Conservation (phyloP, 2,797 vertebrate species). For the Sebastiscus albofasciatus region DNA sequence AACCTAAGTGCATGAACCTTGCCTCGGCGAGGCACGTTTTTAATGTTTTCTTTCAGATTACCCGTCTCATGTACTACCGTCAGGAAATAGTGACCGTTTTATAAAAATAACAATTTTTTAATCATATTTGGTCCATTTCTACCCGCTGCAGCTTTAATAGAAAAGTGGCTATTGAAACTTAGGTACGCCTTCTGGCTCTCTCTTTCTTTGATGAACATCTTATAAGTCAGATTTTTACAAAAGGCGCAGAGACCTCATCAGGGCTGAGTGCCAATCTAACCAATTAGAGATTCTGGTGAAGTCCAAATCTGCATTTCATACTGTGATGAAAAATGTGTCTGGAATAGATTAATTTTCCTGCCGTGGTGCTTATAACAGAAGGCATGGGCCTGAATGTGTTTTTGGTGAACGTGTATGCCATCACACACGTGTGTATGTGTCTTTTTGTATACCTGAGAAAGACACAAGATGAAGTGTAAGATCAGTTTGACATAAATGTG, state of each 20-base stretch:
- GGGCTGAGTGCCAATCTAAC: conserved; percentile 9
- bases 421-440: neutral
- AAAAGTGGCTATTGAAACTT: neutral
- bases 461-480: neutral
- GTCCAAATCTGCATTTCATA: fast-evolving
- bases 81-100: too few relatives aligned
- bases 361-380: conserved; percentile 14
- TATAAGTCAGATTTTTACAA: neutral
- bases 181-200: neutral
- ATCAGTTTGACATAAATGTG: neutral
- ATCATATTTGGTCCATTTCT: too few relatives aligned
- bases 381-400: neutral
- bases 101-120: too few relatives aligned
- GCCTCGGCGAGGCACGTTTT: too few relatives aligned
- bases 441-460: neutral
- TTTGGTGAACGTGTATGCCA: neutral
- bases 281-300: neutral
- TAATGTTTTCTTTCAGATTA: too few relatives aligned
- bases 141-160: neutral
- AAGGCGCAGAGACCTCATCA: conserved; percentile 6
- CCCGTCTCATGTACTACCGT: too few relatives aligned
- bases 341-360: conserved; percentile 28
- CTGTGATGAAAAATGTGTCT: too few relatives aligned
- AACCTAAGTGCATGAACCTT: too few relatives aligned
- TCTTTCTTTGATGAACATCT: neutral